These are phyloP conservation scores for Myotis brandtii DNA, from an alignment of 2,113 vertebrate species.

Conservation along the genomic window DNA sequence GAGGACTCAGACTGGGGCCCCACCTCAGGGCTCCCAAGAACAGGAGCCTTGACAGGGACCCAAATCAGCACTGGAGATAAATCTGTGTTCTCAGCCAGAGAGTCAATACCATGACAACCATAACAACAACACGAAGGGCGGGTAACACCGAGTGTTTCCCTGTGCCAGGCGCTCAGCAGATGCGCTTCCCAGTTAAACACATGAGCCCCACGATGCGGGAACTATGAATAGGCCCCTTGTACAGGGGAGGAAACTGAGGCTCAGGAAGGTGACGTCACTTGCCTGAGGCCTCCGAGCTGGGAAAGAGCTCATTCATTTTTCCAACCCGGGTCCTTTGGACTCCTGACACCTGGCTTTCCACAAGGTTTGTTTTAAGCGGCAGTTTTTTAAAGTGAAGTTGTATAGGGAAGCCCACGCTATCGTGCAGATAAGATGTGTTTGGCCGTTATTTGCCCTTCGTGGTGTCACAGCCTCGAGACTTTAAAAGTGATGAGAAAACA, in stretches of 20 bases:
- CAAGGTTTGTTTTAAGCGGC: neutral
- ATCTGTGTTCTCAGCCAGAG: neutral
- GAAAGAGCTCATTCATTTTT: neutral
- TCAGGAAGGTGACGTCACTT: neutral
- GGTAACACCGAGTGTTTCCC: neutral
- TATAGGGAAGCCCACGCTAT: fast-evolving
- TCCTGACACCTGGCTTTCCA: neutral
- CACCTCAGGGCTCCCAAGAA: neutral
- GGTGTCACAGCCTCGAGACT: neutral
- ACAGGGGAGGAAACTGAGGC: neutral
- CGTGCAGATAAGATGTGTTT: neutral
- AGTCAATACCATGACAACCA: neutral
- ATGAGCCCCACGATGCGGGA: neutral
- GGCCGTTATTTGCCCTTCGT: neutral
- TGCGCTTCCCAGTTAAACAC: neutral
- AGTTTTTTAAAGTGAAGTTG: neutral
- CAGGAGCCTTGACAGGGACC: neutral
- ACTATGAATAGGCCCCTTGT: neutral
- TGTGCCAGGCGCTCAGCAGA: neutral
- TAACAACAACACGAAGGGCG: neutral
- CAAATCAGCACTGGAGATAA: neutral
- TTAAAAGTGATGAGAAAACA: neutral
- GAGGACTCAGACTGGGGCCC: neutral
- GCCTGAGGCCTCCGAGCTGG: neutral
- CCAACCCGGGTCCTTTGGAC: neutral